These are phyloP conservation scores for Rotaria magnacalcarata DNA, from an alignment of 2,888 invertebrate genomes.

Conservation along the genomic window DNA sequence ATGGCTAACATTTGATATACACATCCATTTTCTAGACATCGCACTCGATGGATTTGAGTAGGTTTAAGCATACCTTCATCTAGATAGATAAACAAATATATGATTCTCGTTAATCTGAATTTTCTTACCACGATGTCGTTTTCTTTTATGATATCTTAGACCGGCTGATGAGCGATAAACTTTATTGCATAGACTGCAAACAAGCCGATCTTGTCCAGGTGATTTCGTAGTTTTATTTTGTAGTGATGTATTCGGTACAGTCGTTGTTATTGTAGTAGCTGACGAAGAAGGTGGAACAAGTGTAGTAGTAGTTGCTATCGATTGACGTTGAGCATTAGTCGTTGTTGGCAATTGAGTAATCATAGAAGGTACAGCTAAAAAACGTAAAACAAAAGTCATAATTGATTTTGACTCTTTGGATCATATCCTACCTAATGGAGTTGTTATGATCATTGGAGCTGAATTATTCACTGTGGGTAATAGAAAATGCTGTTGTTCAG, in stretches of 20 bases:
- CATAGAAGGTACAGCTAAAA: constrained; percentile 2
- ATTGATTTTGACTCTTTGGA: not conserved
- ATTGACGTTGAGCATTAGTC: not conserved
- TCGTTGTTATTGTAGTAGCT: not conserved
- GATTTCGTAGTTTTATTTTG: not conserved
- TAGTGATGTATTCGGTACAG: not conserved
- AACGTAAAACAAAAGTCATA: not conserved
- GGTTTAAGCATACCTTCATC: constrained; percentile 25
- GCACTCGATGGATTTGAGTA: constrained; percentile 21
- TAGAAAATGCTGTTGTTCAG: not conserved
- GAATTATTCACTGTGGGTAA: not conserved
- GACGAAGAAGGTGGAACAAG: not conserved
- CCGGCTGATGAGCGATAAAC: constrained; percentile 27
- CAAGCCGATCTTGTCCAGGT: constrained; percentile 15
- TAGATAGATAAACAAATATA: not conserved
- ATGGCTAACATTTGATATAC: constrained; percentile 20
- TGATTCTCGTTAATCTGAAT: not conserved
- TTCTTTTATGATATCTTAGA: constrained; percentile 30
- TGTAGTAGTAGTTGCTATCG: not conserved
- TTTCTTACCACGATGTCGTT: not conserved
- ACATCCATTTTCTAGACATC: constrained; percentile 32
- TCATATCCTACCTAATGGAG: not conserved
- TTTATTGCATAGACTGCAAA: constrained; percentile 28
- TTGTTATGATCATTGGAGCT: constrained; percentile 24
- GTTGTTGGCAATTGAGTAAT: not conserved